Evolutionary conservation across 2,888 invertebrate genomes (phyloP).

Genomic region (Scaptodrosophila latifasciaeformis): DNA sequence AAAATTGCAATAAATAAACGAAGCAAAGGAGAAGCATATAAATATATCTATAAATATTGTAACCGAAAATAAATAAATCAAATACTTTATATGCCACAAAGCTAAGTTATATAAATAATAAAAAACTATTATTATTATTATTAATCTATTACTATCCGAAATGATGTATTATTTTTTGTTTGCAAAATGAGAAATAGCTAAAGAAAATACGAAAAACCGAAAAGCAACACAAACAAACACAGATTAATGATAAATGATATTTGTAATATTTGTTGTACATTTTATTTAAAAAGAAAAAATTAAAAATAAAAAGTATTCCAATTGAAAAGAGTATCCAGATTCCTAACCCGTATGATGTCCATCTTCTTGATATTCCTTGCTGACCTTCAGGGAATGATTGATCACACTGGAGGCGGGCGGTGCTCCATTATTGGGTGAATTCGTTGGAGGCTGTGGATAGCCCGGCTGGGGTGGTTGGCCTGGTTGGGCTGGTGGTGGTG

Average conservation of each 20-base stretch:
- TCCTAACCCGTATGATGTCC: constrained; percentile 20
- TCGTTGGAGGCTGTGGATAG: not conserved
- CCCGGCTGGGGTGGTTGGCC: not conserved
- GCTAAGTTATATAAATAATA: not conserved
- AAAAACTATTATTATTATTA: not conserved
- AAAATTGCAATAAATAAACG: constrained; percentile 1
- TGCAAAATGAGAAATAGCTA: not conserved
- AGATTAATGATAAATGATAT: not conserved
- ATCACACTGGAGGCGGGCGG: constrained; percentile 27
- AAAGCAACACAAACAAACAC: too few species aligned
- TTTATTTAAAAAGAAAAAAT: constrained; percentile 51
- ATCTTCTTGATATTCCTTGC: constrained; percentile 35
- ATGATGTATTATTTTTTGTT: not conserved
- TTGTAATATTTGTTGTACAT: constrained; percentile 54
- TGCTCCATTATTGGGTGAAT: not conserved
- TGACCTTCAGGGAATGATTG: constrained; percentile 35
- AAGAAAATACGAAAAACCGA: not conserved
- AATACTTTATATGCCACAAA: not conserved
- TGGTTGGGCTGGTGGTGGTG: not conserved
- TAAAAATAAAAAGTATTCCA: constrained; percentile 38
- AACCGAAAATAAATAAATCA: not conserved
- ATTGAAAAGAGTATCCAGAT: too few species aligned
- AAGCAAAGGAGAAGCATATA: too few species aligned
- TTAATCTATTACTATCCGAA: not conserved
- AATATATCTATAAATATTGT: too few species aligned